These are phyloP conservation scores for Sericinus montela DNA, from an alignment of 2,888 invertebrate genomes.

Conservation along the genomic window DNA sequence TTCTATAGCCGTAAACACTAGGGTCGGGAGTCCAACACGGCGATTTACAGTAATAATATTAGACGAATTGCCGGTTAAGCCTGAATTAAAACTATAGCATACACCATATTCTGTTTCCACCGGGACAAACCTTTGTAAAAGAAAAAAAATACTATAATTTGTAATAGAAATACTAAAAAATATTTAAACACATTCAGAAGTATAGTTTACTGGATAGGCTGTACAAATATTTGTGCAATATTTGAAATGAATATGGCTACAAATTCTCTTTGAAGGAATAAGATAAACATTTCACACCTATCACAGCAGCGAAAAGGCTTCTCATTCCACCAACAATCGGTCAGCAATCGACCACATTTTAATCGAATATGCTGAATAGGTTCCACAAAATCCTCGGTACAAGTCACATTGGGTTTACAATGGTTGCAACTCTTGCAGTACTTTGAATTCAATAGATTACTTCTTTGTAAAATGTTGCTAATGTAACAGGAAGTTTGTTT, in stretches of 20 bases:
- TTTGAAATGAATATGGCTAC: too few relatives aligned
- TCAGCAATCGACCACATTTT: conserved; percentile 49
- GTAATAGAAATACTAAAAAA: too few relatives aligned
- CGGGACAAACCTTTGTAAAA: conserved; percentile 44
- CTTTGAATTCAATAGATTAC: conserved; percentile 49
- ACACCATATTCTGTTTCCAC: conserved; percentile 58
- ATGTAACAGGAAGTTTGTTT: conserved; percentile 34
- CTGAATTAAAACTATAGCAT: conserved; percentile 65
- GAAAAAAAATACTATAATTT: not conserved
- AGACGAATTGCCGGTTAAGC: conserved; percentile 33
- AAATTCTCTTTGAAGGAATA: too few relatives aligned
- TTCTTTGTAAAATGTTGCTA: conserved; percentile 48
- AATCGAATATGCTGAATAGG: conserved; percentile 40
- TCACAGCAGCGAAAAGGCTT: conserved; percentile 56
- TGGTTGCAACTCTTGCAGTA: conserved; percentile 50
- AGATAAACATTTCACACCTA: conserved; percentile 31
- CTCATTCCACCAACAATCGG: conserved; percentile 57
- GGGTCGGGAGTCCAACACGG: conserved; percentile 61
- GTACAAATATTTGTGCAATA: too few relatives aligned
- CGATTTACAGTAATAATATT: conserved; percentile 56
- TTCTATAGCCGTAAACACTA: conserved; percentile 64
- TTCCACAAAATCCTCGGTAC: conserved; percentile 39
- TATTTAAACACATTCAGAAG: too few relatives aligned
- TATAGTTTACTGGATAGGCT: too few relatives aligned
- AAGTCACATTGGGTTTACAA: conserved; percentile 48